Percentiles rank a stretch among this genome's conserved stretches.
Evolutionary conservation across 2,797 vertebrate species (phyloP).

Genomic region (Fistularia commersonii): DNA sequence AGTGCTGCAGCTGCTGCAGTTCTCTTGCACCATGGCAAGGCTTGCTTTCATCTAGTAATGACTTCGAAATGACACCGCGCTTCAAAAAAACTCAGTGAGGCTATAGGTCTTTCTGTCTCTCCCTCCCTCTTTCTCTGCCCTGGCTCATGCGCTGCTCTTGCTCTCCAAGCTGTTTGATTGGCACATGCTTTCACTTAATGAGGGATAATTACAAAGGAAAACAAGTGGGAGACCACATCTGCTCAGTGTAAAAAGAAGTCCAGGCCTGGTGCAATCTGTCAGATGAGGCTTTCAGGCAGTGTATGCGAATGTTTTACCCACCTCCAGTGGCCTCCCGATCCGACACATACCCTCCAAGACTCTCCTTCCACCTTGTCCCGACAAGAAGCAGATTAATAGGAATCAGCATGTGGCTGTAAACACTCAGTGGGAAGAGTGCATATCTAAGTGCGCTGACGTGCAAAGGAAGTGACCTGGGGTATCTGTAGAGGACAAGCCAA

Average conservation of each 20-base stretch:
- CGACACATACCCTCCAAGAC: slow-evolving; percentile 50
- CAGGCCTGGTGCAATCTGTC: slow-evolving; percentile 80
- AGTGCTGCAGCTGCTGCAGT: slow-evolving; percentile 43
- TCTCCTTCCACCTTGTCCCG: slow-evolving; percentile 38
- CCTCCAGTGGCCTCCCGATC: slow-evolving; percentile 44
- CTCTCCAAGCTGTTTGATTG: slow-evolving; percentile 92
- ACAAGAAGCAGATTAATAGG: slow-evolving; percentile 94
- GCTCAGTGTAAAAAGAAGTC: slow-evolving; percentile 86
- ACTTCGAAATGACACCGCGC: slow-evolving; percentile 62
- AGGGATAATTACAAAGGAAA: slow-evolving; percentile 97
- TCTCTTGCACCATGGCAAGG: slow-evolving; percentile 32
- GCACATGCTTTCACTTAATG: slow-evolving; percentile 97
- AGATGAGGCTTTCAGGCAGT: slow-evolving; percentile 67
- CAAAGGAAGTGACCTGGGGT: slow-evolving; percentile 59
- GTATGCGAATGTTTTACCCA: slow-evolving; percentile 53
- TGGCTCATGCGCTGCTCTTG: slow-evolving; percentile 58
- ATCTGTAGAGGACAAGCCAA: slow-evolving; percentile 50
- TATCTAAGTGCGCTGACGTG: slow-evolving; percentile 51
- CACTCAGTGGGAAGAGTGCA: slow-evolving; percentile 69
- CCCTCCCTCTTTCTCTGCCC: slow-evolving; percentile 45
- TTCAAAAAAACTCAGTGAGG: slow-evolving; percentile 56
- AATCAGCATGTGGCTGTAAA: slow-evolving; percentile 89
- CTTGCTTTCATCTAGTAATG: slow-evolving; percentile 72
- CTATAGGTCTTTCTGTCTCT: slow-evolving; percentile 51
- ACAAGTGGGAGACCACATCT: slow-evolving; percentile 91